Evolutionary conservation across 2,113 vertebrate genomes (phyloP).

Genomic region (Perca schrenkii): DNA sequence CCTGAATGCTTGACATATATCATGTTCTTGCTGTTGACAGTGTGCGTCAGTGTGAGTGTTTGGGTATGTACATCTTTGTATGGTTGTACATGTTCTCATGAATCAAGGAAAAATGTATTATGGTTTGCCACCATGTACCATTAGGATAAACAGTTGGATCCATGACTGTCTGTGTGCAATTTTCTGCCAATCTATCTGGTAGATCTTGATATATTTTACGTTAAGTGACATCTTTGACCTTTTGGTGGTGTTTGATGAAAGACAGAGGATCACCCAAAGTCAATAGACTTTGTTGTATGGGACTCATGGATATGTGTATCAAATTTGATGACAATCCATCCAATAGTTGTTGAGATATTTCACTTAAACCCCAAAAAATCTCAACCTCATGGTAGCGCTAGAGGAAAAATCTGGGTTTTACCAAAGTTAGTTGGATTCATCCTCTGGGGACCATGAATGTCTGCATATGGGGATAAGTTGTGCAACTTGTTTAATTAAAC

Average conservation of each 20-base stretch:
- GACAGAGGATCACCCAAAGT: background rate
- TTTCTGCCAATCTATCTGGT: background rate
- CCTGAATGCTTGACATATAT: background rate
- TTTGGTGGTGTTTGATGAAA: background rate
- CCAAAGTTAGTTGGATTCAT: background rate
- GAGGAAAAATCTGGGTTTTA: constrained; percentile 5
- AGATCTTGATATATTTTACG: background rate
- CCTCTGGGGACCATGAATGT: constrained; percentile 2
- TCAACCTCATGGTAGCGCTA: background rate
- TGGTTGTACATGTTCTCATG: background rate
- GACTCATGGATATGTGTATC: background rate
- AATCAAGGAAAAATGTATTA: background rate
- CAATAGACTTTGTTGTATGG: background rate
- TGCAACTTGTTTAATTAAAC: constrained; percentile 23
- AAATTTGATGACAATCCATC: background rate
- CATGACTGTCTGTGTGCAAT: background rate
- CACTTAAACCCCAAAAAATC: background rate
- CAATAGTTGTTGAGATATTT: background rate
- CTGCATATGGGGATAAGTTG: background rate
- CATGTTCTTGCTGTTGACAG: background rate
- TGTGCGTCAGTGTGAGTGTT: background rate
- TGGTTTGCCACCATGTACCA: background rate
- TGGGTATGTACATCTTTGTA: background rate
- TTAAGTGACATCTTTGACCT: background rate
- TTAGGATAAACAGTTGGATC: background rate